Percentiles rank a stretch among this genome's conserved stretches.
Evolutionary conservation across 2,888 invertebrate genomes (phyloP).

Genomic region (Entomobrya proxima): DNA sequence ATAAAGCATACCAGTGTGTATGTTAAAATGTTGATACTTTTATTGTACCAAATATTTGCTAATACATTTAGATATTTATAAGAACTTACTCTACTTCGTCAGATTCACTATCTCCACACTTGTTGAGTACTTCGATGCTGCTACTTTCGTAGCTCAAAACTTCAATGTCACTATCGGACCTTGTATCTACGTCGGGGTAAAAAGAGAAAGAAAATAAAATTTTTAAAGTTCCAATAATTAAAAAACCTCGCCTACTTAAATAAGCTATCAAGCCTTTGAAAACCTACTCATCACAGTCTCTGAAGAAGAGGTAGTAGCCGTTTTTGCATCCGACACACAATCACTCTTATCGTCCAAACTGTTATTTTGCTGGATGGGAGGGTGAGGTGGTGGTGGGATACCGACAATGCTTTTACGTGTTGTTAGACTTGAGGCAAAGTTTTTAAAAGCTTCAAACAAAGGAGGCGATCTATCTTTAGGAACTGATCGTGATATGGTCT

Average conservation of each 20-base stretch:
- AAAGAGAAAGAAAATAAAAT: not conserved
- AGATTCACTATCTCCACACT: constrained; percentile 72
- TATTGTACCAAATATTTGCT: not conserved
- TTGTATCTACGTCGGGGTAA: constrained; percentile 63
- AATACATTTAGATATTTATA: not conserved
- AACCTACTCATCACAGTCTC: constrained; percentile 64
- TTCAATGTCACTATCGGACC: constrained; percentile 75
- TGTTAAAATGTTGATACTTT: no score
- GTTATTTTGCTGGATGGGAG: constrained; percentile 40
- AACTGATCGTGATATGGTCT: constrained; percentile 62
- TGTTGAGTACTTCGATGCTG: constrained; percentile 75
- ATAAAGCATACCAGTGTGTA: no score
- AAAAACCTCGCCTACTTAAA: not conserved
- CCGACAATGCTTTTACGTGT: constrained; percentile 24
- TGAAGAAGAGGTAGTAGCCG: constrained; percentile 48
- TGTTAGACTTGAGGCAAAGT: constrained; percentile 68
- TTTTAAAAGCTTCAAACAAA: constrained; percentile 64
- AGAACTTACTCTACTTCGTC: constrained; percentile 73
- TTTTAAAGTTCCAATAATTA: no score
- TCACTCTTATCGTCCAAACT: constrained; percentile 64
- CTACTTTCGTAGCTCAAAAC: constrained; percentile 74
- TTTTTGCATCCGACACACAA: constrained; percentile 61
- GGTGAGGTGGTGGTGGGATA: constrained; percentile 13
- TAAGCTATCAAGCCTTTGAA: not conserved
- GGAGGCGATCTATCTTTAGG: constrained; percentile 68